Conservation (phyloP, 53 echinoderm and acorn worm species). For the Henricia sp. region DNA sequence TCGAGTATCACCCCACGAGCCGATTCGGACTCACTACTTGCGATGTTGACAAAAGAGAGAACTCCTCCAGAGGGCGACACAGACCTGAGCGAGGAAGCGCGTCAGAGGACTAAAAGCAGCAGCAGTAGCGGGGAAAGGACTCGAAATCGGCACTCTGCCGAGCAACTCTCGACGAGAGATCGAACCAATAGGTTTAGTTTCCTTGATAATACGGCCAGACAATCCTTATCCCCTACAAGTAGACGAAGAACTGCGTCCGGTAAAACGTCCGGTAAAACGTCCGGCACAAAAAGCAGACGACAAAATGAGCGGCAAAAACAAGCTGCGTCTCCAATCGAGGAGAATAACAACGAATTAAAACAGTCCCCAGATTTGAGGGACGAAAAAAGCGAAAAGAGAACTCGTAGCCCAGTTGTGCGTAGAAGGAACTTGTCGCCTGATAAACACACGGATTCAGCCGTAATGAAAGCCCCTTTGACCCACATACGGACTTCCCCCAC, state of each 20-base stretch:
- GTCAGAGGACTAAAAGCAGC: slow-evolving; percentile 46
- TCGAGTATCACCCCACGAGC: slow-evolving; percentile 55
- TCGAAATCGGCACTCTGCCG: slow-evolving; percentile 36
- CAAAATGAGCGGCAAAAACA: slow-evolving; percentile 29
- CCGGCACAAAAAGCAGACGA: slow-evolving; percentile 7
- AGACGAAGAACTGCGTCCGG: slow-evolving; percentile 25
- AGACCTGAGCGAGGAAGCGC: slow-evolving; percentile 23
- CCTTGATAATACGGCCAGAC: slow-evolving; percentile 25
- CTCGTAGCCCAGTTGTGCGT: slow-evolving; percentile 1
- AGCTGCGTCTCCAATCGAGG: slow-evolving; percentile 34
- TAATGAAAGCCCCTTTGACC: neutral
- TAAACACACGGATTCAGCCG: neutral
- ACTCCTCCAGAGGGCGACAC: slow-evolving; percentile 25
- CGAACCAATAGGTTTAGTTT: slow-evolving; percentile 40
- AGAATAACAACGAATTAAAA: slow-evolving; percentile 49
- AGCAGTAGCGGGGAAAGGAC: slow-evolving; percentile 50
- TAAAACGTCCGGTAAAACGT: neutral
- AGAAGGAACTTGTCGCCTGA: neutral
- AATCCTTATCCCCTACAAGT: slow-evolving; percentile 34
- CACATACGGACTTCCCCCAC: slow-evolving; percentile 13
- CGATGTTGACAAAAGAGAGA: slow-evolving; percentile 60
- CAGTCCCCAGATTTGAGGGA: slow-evolving; percentile 13
- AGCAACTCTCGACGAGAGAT: slow-evolving; percentile 10
- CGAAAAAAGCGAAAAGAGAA: slow-evolving; percentile 24
- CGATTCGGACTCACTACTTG: slow-evolving; percentile 56